Evolutionary conservation across 2,888 invertebrate genomes (phyloP), one percentile per base, ranked within the genome.

Genomic region (Dichetophora obliterata): DNA sequence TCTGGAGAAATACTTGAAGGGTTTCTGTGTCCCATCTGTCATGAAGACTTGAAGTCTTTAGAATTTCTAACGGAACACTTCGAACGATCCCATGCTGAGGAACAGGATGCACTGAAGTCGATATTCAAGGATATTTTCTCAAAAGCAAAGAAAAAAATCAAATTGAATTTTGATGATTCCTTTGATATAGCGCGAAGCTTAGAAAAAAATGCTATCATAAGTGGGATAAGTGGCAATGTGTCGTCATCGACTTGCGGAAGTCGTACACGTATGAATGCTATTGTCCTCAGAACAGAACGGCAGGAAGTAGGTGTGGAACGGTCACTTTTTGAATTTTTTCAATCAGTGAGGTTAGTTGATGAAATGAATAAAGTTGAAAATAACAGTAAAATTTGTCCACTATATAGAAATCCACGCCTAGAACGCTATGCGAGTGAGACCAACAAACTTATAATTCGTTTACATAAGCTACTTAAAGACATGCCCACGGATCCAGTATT

Each of bases 21-120:
- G 5, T 98, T 98, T 87, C 91, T 98, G 11, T 98, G 98, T 88
- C 98, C 98, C 0, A 96, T 98, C 84, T 98, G 98, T 86, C 95
- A 96, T 90, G 93, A 94, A 54, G 98, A 98, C 88, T 91, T 97
- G 66, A 95, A 95, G 86, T 95, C 96, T 16, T 94, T 96, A 6
- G 92, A 93, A 73, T 94, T 95, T 86, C 91, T 98, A 75, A 94
- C 95, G 75, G 92, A 92, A 81, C 98, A 98, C 90, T 98, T 98
- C 86, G 96, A 97, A 88, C 94, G 94, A 79, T 91, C 93, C 74
- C 98, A 98, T 88, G 93, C 94, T 77, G 95, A 97, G 87, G 96
- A 96, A 84, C 94, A 95, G 84, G 96, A 95, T 88, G 93, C 95
- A 71, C 88, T 96, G 19, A 94, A 92, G 88, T 94, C 95, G 0